Conservation (phyloP, 1,140 invertebrate species). For the Propsilocerus akamusi region DNA sequence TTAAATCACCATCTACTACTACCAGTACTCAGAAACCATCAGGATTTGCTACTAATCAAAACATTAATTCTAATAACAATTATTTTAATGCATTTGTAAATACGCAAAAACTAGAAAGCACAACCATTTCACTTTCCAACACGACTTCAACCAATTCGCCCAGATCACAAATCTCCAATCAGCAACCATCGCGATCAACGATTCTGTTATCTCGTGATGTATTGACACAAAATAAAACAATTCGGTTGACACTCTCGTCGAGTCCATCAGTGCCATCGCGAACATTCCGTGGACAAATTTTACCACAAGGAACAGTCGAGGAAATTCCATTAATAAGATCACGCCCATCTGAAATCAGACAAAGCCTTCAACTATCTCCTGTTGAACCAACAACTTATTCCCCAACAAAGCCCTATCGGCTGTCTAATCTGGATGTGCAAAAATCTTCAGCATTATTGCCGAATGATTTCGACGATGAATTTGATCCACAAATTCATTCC, state of each 20-base stretch:
- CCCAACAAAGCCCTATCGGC: slow-evolving; percentile 7
- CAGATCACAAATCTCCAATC: not conserved
- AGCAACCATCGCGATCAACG: not conserved
- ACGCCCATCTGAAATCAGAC: slow-evolving; percentile 6
- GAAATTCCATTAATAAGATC: slow-evolving; percentile 1
- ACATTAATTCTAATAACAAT: not conserved
- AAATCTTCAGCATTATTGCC: slow-evolving; percentile 1
- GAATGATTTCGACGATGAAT: not conserved
- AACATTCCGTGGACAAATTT: not conserved
- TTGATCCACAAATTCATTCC: not conserved
- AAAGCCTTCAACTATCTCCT: slow-evolving; percentile 4
- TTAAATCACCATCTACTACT: slow-evolving; percentile 9
- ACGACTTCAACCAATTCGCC: not conserved
- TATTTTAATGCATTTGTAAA: slow-evolving; percentile 6
- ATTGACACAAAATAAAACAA: not conserved
- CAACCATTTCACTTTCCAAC: not conserved
- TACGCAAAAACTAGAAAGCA: slow-evolving; percentile 4
- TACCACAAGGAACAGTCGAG: not conserved
- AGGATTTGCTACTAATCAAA: not conserved
- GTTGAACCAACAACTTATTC: slow-evolving; percentile 22
- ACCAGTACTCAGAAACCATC: not conserved
- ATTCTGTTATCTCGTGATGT: not conserved
- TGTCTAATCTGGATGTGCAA: slow-evolving; percentile 6
- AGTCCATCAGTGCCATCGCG: not conserved
- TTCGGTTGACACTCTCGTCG: not conserved